Base-by-base conservation (phyloP, 2,888 invertebrate species). In the Poecilobothrus nobilitatus region DNA sequence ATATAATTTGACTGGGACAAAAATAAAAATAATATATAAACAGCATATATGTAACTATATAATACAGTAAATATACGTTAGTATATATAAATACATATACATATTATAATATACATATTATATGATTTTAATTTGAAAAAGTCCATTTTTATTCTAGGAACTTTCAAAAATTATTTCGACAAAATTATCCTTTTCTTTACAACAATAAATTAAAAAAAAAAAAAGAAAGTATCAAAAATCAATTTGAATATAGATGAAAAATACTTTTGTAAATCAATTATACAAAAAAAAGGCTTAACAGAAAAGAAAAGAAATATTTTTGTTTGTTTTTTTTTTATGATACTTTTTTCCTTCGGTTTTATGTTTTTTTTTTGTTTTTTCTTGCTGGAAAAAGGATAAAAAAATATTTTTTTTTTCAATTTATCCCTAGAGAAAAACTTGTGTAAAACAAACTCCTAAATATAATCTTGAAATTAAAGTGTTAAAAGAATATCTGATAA, bases 181-280 rank as follows among this genome's bases (percentile, higher is more conserved):
- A 27, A 5, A 27, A 27, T 27, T 27, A 27, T 27, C 27, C 27
- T 27, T 27, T 27, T 27, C 27, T 27, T 27, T 27, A 27, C 27
- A 27, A 53, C 18, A 53, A 18, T 2, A 53, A n/a, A 53, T 2
- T 3, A 18, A 53, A 53, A 15, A 1, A n/a, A 53, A 53, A 53
- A 44, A 53, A 18, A 6, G 18, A 53, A 18, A 53, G 18, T 9
- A 53, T 53, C 53, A 53, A 53, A 53, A 53, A 53, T 53, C 53
- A 53, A 53, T 53, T 53, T 53, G 53, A 53, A 53, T 53, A 53
- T 53, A 53, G 53, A 53, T 53, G 53, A 53, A 53, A 27, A 53
- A 53, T 53, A 9, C 53, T 53, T 53, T 53, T 53, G 53, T 53
- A 53, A 53, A 53, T 53, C 53, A 53, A 53, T 53, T 53, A 53